A percentile compares a stretch with the other conserved stretches of the same genome.
These are phyloP conservation scores for Archilochus colubris DNA, from an alignment of 2,113 vertebrate genomes.

Conservation along the genomic window DNA sequence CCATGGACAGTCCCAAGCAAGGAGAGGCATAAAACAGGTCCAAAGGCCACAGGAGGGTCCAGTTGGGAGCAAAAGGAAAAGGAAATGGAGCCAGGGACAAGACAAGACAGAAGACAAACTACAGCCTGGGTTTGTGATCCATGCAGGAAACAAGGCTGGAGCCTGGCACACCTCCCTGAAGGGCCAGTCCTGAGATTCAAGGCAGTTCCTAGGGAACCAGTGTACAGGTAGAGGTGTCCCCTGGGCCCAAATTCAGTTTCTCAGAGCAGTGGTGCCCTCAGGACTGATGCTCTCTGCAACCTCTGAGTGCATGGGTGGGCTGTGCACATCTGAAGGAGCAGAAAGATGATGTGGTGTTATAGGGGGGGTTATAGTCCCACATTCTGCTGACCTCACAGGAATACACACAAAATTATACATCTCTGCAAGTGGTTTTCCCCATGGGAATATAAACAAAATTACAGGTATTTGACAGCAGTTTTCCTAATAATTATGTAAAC, in stretches of 20 bases:
- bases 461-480: background rate
- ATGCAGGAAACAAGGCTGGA: background rate
- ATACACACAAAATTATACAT: background rate
- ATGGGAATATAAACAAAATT: conserved; percentile 3
- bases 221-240: background rate
- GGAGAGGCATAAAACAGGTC: background rate
- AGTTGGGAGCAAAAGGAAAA: background rate
- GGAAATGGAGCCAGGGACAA: background rate
- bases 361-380: background rate
- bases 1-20: background rate
- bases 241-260: background rate
- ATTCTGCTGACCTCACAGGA: background rate
- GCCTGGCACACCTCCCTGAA: background rate
- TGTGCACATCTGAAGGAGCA: background rate
- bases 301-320: background rate
- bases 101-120: background rate
- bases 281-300: background rate
- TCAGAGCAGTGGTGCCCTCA: background rate
- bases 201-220: background rate
- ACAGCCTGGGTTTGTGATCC: background rate
- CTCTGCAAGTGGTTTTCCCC: background rate
- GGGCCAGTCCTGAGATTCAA: background rate
- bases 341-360: background rate
- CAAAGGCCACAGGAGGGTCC: fast-evolving
- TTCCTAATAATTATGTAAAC: conserved; percentile 5